A percentile compares a stretch with the other conserved stretches of the same genome.
phyloP scores from a whole-genome alignment of 2,113 vertebrate species.

The Balaeniceps rex region DNA sequence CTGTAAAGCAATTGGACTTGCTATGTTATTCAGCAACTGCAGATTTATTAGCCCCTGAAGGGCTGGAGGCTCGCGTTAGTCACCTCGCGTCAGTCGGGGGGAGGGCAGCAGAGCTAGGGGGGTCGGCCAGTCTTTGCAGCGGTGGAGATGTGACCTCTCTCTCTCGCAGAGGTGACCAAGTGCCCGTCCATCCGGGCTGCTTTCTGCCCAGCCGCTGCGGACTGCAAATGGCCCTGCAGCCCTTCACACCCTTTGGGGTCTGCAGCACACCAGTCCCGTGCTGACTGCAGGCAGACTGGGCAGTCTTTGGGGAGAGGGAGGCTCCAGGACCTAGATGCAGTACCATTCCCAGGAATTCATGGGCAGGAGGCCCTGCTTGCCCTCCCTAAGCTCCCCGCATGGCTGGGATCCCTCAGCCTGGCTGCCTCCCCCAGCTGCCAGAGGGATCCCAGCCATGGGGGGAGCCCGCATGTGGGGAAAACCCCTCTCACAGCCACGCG shows the following conservation, averaged over 20 bases:
- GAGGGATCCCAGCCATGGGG: neutral
- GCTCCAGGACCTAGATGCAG: too few species aligned
- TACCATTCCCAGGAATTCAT: neutral
- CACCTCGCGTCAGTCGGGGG: neutral
- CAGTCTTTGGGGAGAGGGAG: neutral
- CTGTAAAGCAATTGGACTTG: neutral
- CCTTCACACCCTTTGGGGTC: rapidly evolving
- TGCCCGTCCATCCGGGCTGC: rapidly evolving
- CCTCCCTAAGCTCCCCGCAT: neutral
- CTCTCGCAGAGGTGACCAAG: neutral
- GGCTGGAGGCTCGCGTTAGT: neutral
- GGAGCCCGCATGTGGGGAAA: neutral
- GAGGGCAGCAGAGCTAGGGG: neutral
- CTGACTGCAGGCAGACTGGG: neutral
- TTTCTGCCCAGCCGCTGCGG: neutral
- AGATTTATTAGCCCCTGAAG: neutral
- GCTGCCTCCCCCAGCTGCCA: neutral
- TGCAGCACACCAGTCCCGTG: neutral
- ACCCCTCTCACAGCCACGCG: neutral
- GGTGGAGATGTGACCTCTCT: neutral
- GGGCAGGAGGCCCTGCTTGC: neutral
- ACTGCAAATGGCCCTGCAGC: neutral
- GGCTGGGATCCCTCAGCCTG: neutral
- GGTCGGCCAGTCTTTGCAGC: neutral
- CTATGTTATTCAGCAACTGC: neutral